Conservation (phyloP, 2,797 vertebrate genomes). For the Silurus lanzhouensis region DNA sequence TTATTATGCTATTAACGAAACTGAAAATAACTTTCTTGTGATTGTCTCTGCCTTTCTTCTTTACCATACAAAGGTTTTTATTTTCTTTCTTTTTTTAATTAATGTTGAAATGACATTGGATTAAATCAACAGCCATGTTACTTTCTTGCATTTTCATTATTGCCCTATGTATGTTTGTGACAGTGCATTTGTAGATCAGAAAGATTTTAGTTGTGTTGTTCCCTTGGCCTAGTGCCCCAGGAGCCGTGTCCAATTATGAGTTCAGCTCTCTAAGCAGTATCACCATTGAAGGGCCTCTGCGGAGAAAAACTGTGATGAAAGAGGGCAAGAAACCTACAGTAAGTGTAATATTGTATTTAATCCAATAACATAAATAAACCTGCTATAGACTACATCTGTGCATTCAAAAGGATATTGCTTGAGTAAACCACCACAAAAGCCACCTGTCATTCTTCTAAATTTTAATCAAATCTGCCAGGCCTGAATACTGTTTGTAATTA, state of each 20-base stretch:
- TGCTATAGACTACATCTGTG: no score
- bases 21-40: not conserved
- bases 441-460: not conserved
- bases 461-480: not conserved
- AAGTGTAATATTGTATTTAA: constrained; percentile 48
- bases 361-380: not conserved
- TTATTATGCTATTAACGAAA: not conserved
- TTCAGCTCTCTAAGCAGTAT: constrained; percentile 77
- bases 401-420: not conserved
- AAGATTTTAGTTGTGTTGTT: not conserved
- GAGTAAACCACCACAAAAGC: not conserved
- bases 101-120: not conserved
- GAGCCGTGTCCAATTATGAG: constrained; percentile 78
- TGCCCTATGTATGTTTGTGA: not conserved
- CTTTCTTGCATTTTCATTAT: not conserved
- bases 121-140: not conserved
- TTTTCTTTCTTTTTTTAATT: not conserved
- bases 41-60: not conserved
- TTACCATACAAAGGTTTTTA: no score
- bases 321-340: constrained; percentile 93
- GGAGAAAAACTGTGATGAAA: constrained; percentile 91
- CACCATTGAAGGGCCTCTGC: constrained; percentile 88
- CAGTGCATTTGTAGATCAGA: not conserved
- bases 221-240: constrained; percentile 63
- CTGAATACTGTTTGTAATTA: not conserved